Base-by-base conservation (phyloP, 2,113 vertebrate genomes). In the Thalassoma bifasciatum region DNA sequence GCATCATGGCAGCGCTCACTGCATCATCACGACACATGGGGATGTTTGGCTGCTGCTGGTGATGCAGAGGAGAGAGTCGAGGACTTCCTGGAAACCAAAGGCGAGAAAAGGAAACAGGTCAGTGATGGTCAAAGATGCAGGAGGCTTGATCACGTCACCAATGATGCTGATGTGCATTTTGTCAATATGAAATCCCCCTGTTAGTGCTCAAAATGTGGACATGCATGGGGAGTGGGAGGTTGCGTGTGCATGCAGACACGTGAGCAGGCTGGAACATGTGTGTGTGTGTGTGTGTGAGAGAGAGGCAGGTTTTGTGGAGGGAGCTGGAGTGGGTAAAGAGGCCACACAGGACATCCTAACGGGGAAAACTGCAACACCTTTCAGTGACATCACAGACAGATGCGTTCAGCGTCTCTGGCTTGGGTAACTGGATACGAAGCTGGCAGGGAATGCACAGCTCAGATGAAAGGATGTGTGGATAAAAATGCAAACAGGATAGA, bases 31-130 rank as follows among this genome's bases (percentile, higher is more conserved):
- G 83, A 88, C 90, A 89, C 90, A 91, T 87, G 87, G 84, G 81
- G 84, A 88, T 77, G 89, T 83, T 83, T 56, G 81, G 80, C 84
- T 62, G 82, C 82, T 67, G 86, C 95, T 95, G 95, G 93, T 95
- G 92, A 94, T 94, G 94, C 84, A 56, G 83, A 88, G 83, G 71
- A 74, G 75, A 83, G 77, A 81, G 82, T 88, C 91, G 92, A 93
- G 92, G 94, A 96, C 82, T 94, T 90, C 83, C 88, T 80, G 85
- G 77, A 87, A 77, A 85, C 82, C 84, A 66, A 62, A 78, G 63
- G 53, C 82, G 2, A 82, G 78, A 63, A 50, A 5, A 84, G 79
- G 84, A 86, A 90, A 75, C 87, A 91, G 90, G 88, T 91, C 88
- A 86, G 90, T 85, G 76, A 10, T 30, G 64, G 66, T 51, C 44